Evolutionary conservation across 2,113 vertebrate species (phyloP).

Genomic region (Oreotrochilus melanogaster): DNA sequence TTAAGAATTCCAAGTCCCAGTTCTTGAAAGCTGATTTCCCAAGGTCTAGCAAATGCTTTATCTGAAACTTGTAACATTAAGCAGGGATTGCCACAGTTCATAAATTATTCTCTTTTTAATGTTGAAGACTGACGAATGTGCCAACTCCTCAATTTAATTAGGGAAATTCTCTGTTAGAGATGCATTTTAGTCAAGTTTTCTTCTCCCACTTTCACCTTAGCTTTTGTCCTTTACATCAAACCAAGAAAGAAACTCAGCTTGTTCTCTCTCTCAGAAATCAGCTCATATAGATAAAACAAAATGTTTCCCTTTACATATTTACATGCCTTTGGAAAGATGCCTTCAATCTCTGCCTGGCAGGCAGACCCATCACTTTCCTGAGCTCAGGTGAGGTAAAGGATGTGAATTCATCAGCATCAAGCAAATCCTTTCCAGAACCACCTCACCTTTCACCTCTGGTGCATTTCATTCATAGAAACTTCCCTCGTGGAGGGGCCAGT

Average conservation of each 20-base stretch:
- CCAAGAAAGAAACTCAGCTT: not conserved
- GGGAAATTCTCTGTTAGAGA: not conserved
- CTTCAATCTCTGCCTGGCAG: not conserved
- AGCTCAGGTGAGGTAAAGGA: not conserved
- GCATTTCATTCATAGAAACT: not conserved
- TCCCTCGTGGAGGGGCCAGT: not conserved
- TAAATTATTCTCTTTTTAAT: conserved; percentile 29
- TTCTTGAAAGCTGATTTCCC: not conserved
- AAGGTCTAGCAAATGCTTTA: not conserved
- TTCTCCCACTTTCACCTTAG: not conserved
- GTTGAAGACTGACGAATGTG: not conserved
- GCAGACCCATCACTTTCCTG: not conserved
- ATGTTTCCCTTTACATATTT: not conserved
- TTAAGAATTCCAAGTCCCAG: not conserved
- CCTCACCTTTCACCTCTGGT: not conserved
- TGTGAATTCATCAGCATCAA: not conserved
- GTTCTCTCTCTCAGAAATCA: not conserved
- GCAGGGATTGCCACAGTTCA: not conserved
- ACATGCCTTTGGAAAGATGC: not conserved
- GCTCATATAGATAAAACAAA: not conserved
- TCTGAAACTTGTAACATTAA: not conserved
- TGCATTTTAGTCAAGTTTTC: conserved; percentile 5
- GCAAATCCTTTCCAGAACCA: not conserved
- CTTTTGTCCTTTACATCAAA: not conserved
- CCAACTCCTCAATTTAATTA: conserved; percentile 51